Evolutionary conservation across 1,140 invertebrate genomes (phyloP).

Genomic region (Apolygus lucorum): DNA sequence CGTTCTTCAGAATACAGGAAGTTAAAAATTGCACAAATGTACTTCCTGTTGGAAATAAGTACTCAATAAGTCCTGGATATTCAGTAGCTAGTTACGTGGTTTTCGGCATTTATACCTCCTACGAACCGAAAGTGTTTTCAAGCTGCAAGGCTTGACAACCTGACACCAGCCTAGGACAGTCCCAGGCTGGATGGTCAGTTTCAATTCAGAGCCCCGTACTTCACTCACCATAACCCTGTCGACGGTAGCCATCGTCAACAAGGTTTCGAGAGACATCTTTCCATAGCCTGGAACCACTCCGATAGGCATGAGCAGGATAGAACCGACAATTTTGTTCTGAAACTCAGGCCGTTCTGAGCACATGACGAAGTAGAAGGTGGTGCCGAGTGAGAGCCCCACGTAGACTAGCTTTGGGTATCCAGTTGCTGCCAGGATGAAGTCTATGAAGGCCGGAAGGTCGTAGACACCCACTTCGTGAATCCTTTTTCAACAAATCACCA

Average conservation of each 20-base stretch:
- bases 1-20: no score
- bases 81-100: no score
- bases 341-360: background rate
- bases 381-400: slow-evolving; percentile 62
- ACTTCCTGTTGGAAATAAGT: no score
- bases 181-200: background rate
- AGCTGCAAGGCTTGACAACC: no score
- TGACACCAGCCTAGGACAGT: no score
- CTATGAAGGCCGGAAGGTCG: slow-evolving; percentile 51
- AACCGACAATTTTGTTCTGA: background rate
- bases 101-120: no score
- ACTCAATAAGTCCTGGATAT: no score
- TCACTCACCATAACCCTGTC: background rate
- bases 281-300: background rate
- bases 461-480: slow-evolving; percentile 53
- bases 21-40: no score
- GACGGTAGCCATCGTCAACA: background rate
- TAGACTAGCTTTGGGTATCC: slow-evolving; percentile 48
- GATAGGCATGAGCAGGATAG: background rate
- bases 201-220: background rate
- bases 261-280: background rate
- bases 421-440: slow-evolving; percentile 46
- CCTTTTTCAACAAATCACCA: no score
- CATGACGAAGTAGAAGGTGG: slow-evolving; percentile 36
- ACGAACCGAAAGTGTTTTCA: no score